Base-by-base conservation (phyloP, 2,888 invertebrate genomes). In the Lasioglossum marginatum region DNA sequence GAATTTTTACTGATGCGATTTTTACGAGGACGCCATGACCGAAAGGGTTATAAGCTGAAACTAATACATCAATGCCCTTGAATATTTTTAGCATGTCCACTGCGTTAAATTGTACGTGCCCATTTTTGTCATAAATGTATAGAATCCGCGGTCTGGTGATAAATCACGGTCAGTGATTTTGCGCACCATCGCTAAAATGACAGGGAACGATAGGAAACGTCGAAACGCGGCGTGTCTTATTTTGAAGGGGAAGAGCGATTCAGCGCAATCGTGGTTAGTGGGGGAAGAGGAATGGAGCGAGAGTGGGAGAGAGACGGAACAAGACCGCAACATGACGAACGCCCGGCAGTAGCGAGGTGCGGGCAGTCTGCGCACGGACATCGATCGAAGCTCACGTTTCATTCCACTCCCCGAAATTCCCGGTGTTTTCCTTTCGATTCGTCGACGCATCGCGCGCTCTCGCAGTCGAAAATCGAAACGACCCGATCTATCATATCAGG, bases 331-430 rank as follows among this genome's bases (percentile, higher is more conserved):
- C 88, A 91, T 88, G 91, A 91, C 90, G 90, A 89, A 90, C 89
- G 89, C 89, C 89, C 86, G 88, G 89, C 87, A 90, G 85, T 81
- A 85, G 83, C 88, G 87, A 88, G 87, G 91, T 88, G 91, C 88
- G 90, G 90, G 85, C 92, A 93, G 93, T 93, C 93, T 93, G 93
- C 93, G 93, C 93, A 92, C 92, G 92, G 92, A 92, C 93, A 93
- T 93, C 92, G 93, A 93, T 93, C 93, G 92, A 92, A 92, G 88
- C 88, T 89, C 91, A 93, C 91, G 91, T 90, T 89, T 82, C 86
- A 87, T 86, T 68, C 85, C 89, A 85, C 88, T 88, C 89, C 87
- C 87, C 88, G 86, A 85, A 85, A 82, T 77, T 87, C 82, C 82
- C 91, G 83, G 87, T 90, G 90, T 91, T 89, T 88, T 89, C 81